Evolutionary conservation across 2,113 vertebrate genomes (phyloP), one percentile per base, ranked within the genome.

Genomic region (Urocynchramus pylzowi): DNA sequence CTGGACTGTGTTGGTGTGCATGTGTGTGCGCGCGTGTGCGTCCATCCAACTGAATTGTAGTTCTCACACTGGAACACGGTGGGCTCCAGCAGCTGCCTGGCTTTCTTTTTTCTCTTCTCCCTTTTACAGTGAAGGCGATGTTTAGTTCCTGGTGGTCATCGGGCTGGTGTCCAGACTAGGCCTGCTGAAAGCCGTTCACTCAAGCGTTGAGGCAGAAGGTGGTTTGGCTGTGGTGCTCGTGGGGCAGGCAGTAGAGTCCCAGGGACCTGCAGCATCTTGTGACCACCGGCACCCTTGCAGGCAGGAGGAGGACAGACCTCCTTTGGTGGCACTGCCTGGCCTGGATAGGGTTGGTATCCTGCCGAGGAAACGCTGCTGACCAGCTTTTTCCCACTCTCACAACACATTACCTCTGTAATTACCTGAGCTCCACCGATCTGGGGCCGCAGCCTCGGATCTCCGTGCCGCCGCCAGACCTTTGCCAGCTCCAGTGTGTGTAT

Each of bases 31-130:
- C 26, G 44, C 6, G 31, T 16, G 63, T 16, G 60, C 64, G 17
- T 92, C 89, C 69, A 93, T 75, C 91, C 94, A 89, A 89, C 76
- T 39, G 67, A 89, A 89, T 82, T 52, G 93, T 96, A 94, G 96
- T 97, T 97, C 92, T 97, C 97, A 97, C 97, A 97, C 97, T 97
- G 97, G 96, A 97, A 95, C 75, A 50, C 21, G 1, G 77, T 93
- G 90, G 87, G 95, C 94, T 96, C 77, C 44, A 92, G 91, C 94
- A 92, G 64, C 94, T 95, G 92, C 52, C 89, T 95, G 89, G 86
- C 79, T 92, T 81, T 79, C 56, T 45, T 61, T 76, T 65, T 39
- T 23, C 74, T 94, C 67, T 81, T 89, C 80, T 89, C 52, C 68
- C 23, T 93, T 84, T 84, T 82, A 68, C 61, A 87, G 67, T 90